These are phyloP conservation scores for Ovis canadensis DNA, from an alignment of 2,113 vertebrate species.

Conservation along the genomic window DNA sequence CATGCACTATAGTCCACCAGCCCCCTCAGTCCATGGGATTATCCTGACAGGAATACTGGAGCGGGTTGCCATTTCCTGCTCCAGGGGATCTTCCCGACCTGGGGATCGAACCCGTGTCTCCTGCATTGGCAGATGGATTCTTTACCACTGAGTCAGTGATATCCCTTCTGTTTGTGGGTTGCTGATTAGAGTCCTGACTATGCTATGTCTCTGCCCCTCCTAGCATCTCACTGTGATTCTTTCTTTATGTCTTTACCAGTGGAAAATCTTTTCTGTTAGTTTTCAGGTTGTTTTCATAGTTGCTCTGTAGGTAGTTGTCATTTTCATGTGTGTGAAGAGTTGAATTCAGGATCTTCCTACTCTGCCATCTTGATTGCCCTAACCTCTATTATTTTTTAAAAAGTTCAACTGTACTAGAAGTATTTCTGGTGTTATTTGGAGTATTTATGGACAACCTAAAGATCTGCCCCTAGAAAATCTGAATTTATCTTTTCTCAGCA, in stretches of 20 bases:
- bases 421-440: neutral
- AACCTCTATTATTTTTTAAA: neutral
- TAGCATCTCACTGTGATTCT: neutral
- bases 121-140: neutral
- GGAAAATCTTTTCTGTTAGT: neutral
- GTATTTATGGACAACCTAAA: neutral
- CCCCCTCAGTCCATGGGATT: neutral
- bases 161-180: neutral
- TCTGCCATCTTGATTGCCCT: neutral
- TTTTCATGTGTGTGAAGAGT: neutral
- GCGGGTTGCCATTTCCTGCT: neutral
- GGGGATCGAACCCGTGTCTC: fast-evolving
- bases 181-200: too few species aligned
- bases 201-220: neutral
- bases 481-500: neutral
- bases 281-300: neutral
- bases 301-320: neutral
- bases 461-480: neutral
- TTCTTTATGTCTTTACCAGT: neutral
- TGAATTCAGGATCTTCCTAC: neutral
- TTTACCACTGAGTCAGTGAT: neutral
- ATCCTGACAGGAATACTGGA: neutral
- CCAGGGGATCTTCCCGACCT: neutral
- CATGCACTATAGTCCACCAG: neutral
- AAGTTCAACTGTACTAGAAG: neutral